Evolutionary conservation across 2,888 invertebrate genomes (phyloP).

Genomic region (Metallyticus violacea): DNA sequence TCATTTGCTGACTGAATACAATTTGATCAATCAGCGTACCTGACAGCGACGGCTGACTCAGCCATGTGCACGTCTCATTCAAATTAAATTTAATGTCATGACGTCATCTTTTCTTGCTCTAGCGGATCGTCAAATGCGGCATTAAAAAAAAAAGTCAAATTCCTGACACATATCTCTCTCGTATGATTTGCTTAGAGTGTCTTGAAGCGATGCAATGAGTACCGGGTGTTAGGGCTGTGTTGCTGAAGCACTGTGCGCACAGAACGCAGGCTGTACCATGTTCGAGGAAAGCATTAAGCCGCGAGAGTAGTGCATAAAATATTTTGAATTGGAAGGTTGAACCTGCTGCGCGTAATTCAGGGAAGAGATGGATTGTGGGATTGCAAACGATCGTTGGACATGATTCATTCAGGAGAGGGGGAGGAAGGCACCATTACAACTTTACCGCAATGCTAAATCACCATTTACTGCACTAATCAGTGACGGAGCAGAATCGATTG

Average conservation of each 20-base stretch:
- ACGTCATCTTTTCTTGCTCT: not conserved
- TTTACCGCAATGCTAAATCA: constrained; percentile 18
- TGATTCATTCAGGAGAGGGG: not conserved
- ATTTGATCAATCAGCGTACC: not conserved
- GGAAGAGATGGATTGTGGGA: not conserved
- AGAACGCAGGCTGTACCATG: not conserved
- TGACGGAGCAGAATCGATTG: not conserved
- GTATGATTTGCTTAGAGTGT: too few species aligned
- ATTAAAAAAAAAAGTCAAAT: not conserved
- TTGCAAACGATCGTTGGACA: not conserved
- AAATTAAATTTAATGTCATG: not conserved
- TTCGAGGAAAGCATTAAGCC: not conserved
- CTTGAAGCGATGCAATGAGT: too few species aligned
- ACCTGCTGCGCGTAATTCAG: not conserved
- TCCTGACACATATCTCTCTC: not conserved
- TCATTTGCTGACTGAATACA: not conserved
- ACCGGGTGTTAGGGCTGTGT: too few species aligned
- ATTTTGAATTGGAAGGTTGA: not conserved
- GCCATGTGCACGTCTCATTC: not conserved
- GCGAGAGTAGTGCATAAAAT: not conserved
- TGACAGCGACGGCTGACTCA: not conserved
- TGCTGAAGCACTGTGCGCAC: not conserved
- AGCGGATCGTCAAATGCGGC: too few species aligned
- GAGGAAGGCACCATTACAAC: not conserved
- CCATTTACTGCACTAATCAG: not conserved